Base-by-base conservation (phyloP, 2,888 invertebrate genomes). In the Homarus gammarus region DNA sequence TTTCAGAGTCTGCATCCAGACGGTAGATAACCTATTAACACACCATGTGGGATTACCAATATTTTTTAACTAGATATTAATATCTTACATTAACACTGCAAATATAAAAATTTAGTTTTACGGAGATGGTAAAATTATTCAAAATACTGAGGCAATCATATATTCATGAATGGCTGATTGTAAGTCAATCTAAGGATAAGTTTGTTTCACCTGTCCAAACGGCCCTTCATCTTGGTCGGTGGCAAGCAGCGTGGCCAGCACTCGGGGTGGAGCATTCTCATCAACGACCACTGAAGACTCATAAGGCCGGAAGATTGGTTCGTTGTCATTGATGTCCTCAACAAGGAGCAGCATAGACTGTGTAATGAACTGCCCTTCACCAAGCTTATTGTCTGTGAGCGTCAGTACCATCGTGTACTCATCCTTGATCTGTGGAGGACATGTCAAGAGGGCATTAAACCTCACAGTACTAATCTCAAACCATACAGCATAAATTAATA, bases 311-410 rank as follows among this genome's bases (percentile, higher is more conserved):
- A 98, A 98, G 92, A 97, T 95, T 49, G 98, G 98, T 93, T 92
- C 96, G 95, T 98, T 98, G 95, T 98, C 98, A 93, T 98, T 98
- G 75, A 97, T 96, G 94, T 98, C 98, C 94, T 98, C 98, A 75
- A 98, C 97, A 93, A 98, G 95, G 83, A 98, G 94, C 92, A 98
- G 95, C 93, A 98, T 95, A 93, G 98, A 97, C 94, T 98, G 98
- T 0, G 97, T 98, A 92, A 98, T 97, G 94, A 96, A 97, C 94
- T 97, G 97, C 89, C 97, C 97, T 92, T 97, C 97, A 38, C 97
- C 97, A 92, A 98, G 95, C 93, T 96, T 96, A 92, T 97, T 97
- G 94, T 98, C 98, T 8, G 97, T 97, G 93, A 98, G 94, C 2
- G 98, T 98, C 93, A 98, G 95, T 92, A 98, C 97, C 93, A 98